Percentiles rank a stretch among this genome's conserved stretches.
Conservation (phyloP, 1,140 invertebrate species). For the Chionoecetes opilio region DNA sequence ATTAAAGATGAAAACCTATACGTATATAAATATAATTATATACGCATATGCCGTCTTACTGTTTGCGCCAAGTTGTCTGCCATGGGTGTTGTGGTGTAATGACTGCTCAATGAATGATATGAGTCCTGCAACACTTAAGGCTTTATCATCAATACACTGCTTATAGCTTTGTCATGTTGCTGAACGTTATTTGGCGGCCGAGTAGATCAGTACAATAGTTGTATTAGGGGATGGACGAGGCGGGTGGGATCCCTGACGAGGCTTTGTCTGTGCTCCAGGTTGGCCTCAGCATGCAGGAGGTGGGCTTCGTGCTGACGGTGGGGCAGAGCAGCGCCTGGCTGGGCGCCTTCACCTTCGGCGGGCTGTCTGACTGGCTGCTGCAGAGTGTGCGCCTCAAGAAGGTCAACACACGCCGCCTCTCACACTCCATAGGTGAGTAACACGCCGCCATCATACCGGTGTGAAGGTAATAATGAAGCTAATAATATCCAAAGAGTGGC, state of each 20-base stretch:
- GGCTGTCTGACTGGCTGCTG: conserved; percentile 44
- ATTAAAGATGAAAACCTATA: neutral
- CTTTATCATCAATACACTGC: neutral
- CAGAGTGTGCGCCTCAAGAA: neutral
- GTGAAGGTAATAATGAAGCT: too few relatives aligned
- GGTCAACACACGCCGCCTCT: conserved; percentile 56
- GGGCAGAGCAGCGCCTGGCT: conserved; percentile 50
- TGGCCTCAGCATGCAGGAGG: conserved; percentile 57
- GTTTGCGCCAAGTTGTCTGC: too few relatives aligned
- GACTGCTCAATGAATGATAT: too few relatives aligned
- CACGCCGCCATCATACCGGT: too few relatives aligned
- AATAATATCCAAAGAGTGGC: too few relatives aligned
- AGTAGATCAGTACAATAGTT: too few relatives aligned
- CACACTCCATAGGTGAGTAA: conserved; percentile 62
- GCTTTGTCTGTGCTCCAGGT: conserved; percentile 7
- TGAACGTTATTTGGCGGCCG: too few relatives aligned
- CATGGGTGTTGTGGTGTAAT: too few relatives aligned
- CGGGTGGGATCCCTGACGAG: neutral
- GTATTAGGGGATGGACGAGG: too few relatives aligned
- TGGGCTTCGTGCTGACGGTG: conserved; percentile 49
- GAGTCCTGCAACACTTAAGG: neutral
- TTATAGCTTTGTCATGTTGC: too few relatives aligned
- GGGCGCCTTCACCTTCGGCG: conserved; percentile 54
- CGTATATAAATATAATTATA: too few relatives aligned
- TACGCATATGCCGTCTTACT: too few relatives aligned